Percentiles rank a stretch among this genome's conserved stretches.
Evolutionary conservation across 1,140 invertebrate species (phyloP).

Genomic region (Aphaenogaster rudis): DNA sequence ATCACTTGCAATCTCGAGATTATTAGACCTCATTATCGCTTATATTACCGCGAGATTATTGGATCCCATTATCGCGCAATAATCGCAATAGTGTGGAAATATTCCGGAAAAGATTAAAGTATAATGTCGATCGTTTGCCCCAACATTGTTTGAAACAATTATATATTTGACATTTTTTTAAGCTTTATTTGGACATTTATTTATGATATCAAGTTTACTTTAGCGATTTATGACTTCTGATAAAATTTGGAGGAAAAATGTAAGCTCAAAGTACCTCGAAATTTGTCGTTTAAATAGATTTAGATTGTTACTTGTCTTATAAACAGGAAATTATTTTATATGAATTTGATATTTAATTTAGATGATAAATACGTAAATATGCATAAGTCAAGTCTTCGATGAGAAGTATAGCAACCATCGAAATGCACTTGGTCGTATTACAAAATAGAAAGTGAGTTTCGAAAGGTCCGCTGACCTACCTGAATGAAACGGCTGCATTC

Average conservation of each 20-base stretch:
- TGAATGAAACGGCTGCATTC: slow-evolving; percentile 20
- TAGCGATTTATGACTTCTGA: neutral
- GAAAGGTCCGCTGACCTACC: slow-evolving; percentile 12
- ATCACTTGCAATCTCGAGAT: neutral
- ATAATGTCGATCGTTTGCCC: neutral
- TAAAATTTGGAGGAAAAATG: neutral
- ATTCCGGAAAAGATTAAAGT: neutral
- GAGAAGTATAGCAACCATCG: neutral
- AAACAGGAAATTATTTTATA: neutral
- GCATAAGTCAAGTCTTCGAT: neutral
- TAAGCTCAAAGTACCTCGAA: neutral
- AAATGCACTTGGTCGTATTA: neutral
- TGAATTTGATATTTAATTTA: neutral
- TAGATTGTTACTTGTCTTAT: neutral
- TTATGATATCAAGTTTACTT: neutral
- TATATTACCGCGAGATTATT: neutral
- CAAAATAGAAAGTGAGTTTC: neutral
- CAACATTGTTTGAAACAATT: neutral
- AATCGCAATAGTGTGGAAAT: neutral
- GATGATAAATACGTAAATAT: neutral
- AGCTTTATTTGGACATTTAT: neutral
- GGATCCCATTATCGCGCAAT: neutral
- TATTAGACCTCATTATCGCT: neutral
- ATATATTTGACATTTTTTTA: neutral
- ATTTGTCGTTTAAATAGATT: neutral